Evolutionary conservation across 2,888 invertebrate species (phyloP), one percentile per base, ranked within the genome.

Genomic region (Aelia acuminata): DNA sequence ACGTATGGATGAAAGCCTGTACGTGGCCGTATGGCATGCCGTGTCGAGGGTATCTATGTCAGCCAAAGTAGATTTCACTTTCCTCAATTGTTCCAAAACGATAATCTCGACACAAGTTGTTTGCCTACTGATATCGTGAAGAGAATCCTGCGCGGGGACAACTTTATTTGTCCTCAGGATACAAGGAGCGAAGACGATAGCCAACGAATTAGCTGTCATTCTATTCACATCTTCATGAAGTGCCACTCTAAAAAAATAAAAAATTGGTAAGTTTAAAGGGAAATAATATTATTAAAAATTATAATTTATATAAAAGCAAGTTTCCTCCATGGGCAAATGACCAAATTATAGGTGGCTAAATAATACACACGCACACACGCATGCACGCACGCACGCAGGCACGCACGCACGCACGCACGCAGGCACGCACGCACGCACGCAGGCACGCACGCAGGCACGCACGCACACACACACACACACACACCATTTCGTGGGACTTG

Each of bases 121-220:
- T 92, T 98, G 98, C 87, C 96, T 95, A 91, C 96, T 95, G 91
- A 98, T 97, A 93, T 98, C 98, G 91, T 96, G 96, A 90, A 98
- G 94, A 91, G 97, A 97, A 92, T 97, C 97, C 93, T 98, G 98
- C 87, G 98, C 98, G 84, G 97, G 97, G 91, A 97, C 95, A 90
- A 95, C 93, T 92, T 97, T 96, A 93, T 96, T 97, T 90, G 98
- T 97, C 91, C 98, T 94, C 90, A 98, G 93, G 89, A 98, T 96
- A 93, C 98, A 98, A 85, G 98, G 98, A 80, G 98, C 98, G 93
- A 98, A 98, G 90, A 98, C 97, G 91, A 98, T 98, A 87, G 98
- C 97, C 90, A 98, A 93, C 87, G 97, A 97, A 91, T 96, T 96
- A 0, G 98, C 95, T 88, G 97, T 97, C 98, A 98, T 98, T 90